Conservation (phyloP, 2,113 vertebrate genomes). For the Lagopus leucura region DNA sequence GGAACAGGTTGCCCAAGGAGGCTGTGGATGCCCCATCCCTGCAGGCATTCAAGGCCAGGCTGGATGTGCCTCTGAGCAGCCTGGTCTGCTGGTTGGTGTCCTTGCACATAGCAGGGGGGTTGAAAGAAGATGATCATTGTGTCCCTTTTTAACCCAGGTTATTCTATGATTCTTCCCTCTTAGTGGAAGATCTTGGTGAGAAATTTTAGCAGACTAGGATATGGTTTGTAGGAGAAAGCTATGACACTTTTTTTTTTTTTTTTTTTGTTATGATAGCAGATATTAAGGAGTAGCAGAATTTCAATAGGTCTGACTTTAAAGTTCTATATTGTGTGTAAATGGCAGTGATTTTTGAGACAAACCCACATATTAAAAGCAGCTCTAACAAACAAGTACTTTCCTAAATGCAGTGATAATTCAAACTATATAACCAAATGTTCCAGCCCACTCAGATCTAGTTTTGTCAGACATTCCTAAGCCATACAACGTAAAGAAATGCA, state of each 20-base stretch:
- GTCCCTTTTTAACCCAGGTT: no score
- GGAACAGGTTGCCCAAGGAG: no score
- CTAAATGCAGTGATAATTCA: conserved; percentile 17
- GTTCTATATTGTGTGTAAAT: not conserved
- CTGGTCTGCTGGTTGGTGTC: no score
- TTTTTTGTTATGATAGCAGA: not conserved
- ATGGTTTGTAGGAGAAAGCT: not conserved
- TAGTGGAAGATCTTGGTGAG: not conserved
- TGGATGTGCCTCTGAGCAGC: no score
- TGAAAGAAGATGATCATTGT: no score
- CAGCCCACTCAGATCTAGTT: conserved; percentile 39
- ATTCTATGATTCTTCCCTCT: not conserved
- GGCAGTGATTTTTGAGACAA: not conserved
- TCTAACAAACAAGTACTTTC: not conserved
- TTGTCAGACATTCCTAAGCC: conserved; percentile 32
- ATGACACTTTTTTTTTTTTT: not conserved
- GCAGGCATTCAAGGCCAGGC: no score
- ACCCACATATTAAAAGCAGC: not conserved
- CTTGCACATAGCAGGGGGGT: no score
- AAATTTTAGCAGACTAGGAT: not conserved
- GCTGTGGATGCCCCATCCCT: no score
- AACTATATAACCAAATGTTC: not conserved
- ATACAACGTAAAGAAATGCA: not conserved
- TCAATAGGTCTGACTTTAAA: not conserved
- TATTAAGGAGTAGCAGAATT: not conserved